A percentile compares a stretch with the other conserved stretches of the same genome.
Conservation (phyloP, 2,113 vertebrate genomes). For the Paramisgurnus dabryanus region DNA sequence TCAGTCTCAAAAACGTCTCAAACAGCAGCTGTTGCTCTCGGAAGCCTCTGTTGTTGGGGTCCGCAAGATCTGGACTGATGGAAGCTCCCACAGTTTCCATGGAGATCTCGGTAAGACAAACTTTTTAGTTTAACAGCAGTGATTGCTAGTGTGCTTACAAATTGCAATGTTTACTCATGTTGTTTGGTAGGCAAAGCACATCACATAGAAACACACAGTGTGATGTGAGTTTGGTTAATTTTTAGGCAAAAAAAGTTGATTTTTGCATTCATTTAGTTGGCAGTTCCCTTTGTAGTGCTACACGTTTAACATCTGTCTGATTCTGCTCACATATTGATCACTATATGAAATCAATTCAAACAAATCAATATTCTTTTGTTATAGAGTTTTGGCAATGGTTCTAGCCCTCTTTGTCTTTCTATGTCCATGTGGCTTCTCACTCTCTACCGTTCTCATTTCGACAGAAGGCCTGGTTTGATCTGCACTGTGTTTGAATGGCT, state of each 20-base stretch:
- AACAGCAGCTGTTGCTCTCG: slow-evolving; percentile 84
- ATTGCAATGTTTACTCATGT: slow-evolving; percentile 26
- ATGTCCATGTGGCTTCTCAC: slow-evolving; percentile 47
- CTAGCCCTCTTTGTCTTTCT: slow-evolving; percentile 2
- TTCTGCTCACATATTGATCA: neutral
- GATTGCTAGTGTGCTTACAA: neutral
- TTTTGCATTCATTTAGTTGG: too few relatives aligned
- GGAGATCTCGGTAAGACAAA: slow-evolving; percentile 85
- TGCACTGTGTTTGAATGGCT: slow-evolving; percentile 52
- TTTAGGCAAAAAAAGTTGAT: too few relatives aligned
- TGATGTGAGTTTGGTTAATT: too few relatives aligned
- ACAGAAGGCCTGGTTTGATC: slow-evolving; percentile 50
- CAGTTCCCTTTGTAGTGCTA: too few relatives aligned
- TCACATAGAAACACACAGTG: too few relatives aligned
- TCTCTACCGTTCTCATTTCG: slow-evolving; percentile 34
- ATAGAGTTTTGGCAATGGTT: neutral
- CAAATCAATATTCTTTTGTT: neutral
- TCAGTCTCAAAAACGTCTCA: slow-evolving; percentile 90
- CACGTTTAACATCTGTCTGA: too few relatives aligned
- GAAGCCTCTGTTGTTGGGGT: slow-evolving; percentile 90
- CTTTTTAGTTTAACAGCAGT: neutral
- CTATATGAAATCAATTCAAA: neutral
- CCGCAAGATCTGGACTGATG: slow-evolving; percentile 93
- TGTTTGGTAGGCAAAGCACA: slow-evolving; percentile 52
- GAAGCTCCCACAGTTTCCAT: slow-evolving; percentile 82